Base-by-base conservation (phyloP, 1,140 invertebrate genomes). In the Luehdorfia chinensis region DNA sequence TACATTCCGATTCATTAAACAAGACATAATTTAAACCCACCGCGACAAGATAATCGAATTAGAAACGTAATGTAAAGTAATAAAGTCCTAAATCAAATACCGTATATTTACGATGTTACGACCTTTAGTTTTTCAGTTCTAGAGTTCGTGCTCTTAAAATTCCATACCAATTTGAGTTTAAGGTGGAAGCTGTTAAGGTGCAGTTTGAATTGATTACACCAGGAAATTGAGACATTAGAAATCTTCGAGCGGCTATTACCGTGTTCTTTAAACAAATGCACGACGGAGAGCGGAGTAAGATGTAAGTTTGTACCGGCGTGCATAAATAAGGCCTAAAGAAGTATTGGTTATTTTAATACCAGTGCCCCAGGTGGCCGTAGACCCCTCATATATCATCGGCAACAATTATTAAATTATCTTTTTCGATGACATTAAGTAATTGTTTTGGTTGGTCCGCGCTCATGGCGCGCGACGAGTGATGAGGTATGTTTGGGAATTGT, bases 401-500 rank as follows among this genome's bases (percentile, higher is more conserved):
- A 76, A 85, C 79, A 85, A 85, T 85, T 85, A 85, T 85, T 85
- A 84, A 85, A 85, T 85, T 84, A 85, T 85, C 79, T 85, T 85
- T 78, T 76, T 76, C 69, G 77, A 75, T 84, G 81, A 84, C 79
- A 75, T 84, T 85, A 85, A 85, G 83, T 86, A 84, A 86, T 86
- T 86, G 83, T 86, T 83, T 75, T 59, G 53, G 63, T 63, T 63
- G 60, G 66, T 36, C 50, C 56, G 59, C 41, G 71, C 50, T 74
- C 69, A 69, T 73, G 74, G 69, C 70, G 73, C 62, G 57, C 66
- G 66, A 66, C 59, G 48, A 39, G 45, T 48, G 67, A 70, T 73
- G 70, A 77, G 66, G 41, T 76, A 76, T 76, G 60, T 55, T 71
- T 74, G 67, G 66, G 66, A 75, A 73, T 75, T 73, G 70, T 69